A percentile compares a stretch with the other conserved stretches of the same genome.
These are phyloP conservation scores for Dicrurus megarhynchus DNA, from an alignment of 2,113 vertebrate genomes.

Conservation along the genomic window DNA sequence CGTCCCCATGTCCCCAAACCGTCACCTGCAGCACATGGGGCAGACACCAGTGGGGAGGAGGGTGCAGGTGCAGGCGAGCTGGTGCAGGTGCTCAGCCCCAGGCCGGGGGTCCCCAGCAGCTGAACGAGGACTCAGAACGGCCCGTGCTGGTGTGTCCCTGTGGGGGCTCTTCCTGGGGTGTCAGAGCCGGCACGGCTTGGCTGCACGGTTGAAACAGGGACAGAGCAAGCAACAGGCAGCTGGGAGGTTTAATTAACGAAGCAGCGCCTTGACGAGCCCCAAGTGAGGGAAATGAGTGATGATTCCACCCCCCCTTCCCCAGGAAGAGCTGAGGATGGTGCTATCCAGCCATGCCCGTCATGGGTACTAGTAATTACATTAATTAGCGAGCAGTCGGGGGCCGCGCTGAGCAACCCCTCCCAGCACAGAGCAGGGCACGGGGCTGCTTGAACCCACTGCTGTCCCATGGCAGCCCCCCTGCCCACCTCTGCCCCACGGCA, in stretches of 20 bases:
- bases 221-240: not conserved
- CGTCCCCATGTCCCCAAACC: rapidly evolving
- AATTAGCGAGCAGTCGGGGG: not conserved
- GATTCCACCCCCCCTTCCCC: not conserved
- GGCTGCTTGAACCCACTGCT: not conserved
- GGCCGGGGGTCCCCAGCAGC: not conserved
- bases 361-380: not conserved
- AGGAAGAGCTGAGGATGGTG: not conserved
- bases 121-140: rapidly evolving
- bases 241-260: not conserved
- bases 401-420: not conserved
- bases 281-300: not conserved
- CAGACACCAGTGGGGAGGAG: rapidly evolving
- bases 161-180: not conserved
- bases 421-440: not conserved
- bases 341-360: not conserved
- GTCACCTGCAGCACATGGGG: rapidly evolving
- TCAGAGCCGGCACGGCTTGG: not conserved
- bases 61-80: not conserved
- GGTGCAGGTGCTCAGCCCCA: not conserved
- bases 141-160: rapidly evolving
- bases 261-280: not conserved
- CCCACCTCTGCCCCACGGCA: not conserved
- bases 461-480: not conserved
- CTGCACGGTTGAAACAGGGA: not conserved